phyloP scores from a whole-genome alignment of 92 coral and sea anemone species.

The Siderastrea siderea region DNA sequence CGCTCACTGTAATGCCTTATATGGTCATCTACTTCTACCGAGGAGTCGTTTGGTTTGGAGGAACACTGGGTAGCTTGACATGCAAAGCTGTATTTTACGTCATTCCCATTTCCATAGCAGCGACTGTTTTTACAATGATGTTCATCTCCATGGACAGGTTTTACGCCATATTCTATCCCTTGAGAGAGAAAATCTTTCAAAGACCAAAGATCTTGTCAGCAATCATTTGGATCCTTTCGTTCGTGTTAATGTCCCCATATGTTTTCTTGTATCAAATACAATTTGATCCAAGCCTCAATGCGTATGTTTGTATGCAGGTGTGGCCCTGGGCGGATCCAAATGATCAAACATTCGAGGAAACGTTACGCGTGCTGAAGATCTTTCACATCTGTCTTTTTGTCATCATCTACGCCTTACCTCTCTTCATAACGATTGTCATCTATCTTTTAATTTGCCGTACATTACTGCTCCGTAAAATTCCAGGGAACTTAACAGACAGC shows the following conservation, averaged over 20 bases:
- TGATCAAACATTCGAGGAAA: background rate
- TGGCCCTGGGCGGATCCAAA: slow-evolving; percentile 39
- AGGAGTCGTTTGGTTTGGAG: slow-evolving; percentile 50
- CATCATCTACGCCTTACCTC: slow-evolving; percentile 40
- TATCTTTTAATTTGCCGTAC: slow-evolving; percentile 55
- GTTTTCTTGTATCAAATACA: slow-evolving; percentile 15
- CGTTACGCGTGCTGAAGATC: slow-evolving; percentile 29
- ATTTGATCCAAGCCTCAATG: background rate
- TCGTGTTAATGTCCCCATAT: slow-evolving; percentile 25
- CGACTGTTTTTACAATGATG: slow-evolving; percentile 57
- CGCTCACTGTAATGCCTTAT: slow-evolving; percentile 47
- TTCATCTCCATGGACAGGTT: slow-evolving; percentile 52
- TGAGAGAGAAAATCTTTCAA: slow-evolving; percentile 33
- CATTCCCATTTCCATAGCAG: slow-evolving; percentile 45
- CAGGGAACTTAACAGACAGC: slow-evolving; percentile 38
- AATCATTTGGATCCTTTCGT: slow-evolving; percentile 46
- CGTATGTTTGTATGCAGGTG: slow-evolving; percentile 15
- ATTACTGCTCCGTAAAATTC: slow-evolving; percentile 40
- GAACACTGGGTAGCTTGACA: slow-evolving; percentile 34
- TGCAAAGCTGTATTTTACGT: slow-evolving; percentile 24
- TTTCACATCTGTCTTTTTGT: slow-evolving; percentile 37
- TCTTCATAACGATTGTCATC: slow-evolving; percentile 15
- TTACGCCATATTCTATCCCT: slow-evolving; percentile 58
- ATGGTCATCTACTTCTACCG: slow-evolving; percentile 24
- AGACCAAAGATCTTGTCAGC: slow-evolving; percentile 36